phyloP scores from a whole-genome alignment of 1,140 invertebrate genomes.

The Drosophila dunni region DNA sequence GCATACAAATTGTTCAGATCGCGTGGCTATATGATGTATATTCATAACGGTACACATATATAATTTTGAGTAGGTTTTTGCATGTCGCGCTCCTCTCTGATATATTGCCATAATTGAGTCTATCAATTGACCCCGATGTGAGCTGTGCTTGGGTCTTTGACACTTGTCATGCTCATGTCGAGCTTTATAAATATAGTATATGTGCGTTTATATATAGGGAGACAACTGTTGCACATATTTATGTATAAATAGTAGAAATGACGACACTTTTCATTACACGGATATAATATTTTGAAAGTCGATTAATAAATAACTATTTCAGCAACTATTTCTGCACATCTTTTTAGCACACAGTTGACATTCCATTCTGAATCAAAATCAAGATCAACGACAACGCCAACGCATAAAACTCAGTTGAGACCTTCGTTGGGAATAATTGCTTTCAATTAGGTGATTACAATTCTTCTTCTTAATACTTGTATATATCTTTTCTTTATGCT shows the following conservation, averaged over 20 bases:
- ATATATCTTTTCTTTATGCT: conserved; percentile 19
- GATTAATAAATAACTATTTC: too few species aligned
- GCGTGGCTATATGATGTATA: conserved; percentile 19
- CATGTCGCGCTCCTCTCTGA: conserved; percentile 32
- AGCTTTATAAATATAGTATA: conserved; percentile 21
- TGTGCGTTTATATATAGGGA: conserved; percentile 33
- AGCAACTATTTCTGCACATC: too few species aligned
- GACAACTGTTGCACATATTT: conserved; percentile 13
- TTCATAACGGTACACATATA: conserved; percentile 1
- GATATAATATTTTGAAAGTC: conserved; percentile 20
- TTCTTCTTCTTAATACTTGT: conserved; percentile 22
- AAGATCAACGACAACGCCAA: conserved; percentile 40
- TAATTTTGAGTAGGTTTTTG: conserved; percentile 5
- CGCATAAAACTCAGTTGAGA: conserved; percentile 6
- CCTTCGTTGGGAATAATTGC: conserved; percentile 59
- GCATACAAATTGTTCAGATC: conserved; percentile 31
- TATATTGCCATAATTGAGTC: conserved; percentile 78
- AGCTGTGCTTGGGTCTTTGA: conserved; percentile 79
- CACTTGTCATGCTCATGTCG: conserved; percentile 40
- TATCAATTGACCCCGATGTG: conserved; percentile 80
- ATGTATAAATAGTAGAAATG: conserved; percentile 8
- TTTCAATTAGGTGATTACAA: conserved; percentile 60
- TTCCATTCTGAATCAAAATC: conserved; percentile 33
- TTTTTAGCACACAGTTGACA: not conserved
- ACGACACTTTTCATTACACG: conserved; percentile 18